These are phyloP conservation scores for Plestiodon gilberti DNA, from an alignment of 2,113 vertebrate species.

Conservation along the genomic window DNA sequence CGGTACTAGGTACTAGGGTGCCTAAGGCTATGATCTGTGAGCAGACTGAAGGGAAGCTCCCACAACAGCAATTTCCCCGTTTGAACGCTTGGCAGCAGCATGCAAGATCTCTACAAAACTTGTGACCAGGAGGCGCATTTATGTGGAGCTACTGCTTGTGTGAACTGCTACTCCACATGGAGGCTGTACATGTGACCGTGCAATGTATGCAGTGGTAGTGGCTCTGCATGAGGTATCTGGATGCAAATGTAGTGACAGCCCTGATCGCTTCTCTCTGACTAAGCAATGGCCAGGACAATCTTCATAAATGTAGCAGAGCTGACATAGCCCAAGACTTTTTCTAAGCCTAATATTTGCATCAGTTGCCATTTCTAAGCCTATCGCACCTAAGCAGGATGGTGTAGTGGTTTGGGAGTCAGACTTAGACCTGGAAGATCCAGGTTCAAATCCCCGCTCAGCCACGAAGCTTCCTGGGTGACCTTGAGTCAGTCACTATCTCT, in stretches of 20 bases:
- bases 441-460: no score
- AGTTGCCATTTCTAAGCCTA: not conserved
- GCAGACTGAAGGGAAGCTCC: not conserved
- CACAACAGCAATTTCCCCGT: not conserved
- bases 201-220: not conserved
- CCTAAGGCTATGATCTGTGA: not conserved
- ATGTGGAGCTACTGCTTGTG: not conserved
- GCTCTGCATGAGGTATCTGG: not conserved
- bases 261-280: not conserved
- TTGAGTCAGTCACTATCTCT: no score
- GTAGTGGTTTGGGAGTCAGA: no score
- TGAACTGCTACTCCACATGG: not conserved
- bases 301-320: not conserved
- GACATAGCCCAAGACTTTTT: no score
- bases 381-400: no score
- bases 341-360: no score
- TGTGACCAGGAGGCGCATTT: not conserved
- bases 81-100: not conserved
- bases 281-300: not conserved
- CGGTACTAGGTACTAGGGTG: no score
- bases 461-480: no score
- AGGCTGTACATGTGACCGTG: not conserved
- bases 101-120: not conserved
- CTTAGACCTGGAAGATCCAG: no score
- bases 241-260: not conserved